These are phyloP conservation scores for Urocynchramus pylzowi DNA, from an alignment of 2,113 vertebrate genomes.

Conservation along the genomic window DNA sequence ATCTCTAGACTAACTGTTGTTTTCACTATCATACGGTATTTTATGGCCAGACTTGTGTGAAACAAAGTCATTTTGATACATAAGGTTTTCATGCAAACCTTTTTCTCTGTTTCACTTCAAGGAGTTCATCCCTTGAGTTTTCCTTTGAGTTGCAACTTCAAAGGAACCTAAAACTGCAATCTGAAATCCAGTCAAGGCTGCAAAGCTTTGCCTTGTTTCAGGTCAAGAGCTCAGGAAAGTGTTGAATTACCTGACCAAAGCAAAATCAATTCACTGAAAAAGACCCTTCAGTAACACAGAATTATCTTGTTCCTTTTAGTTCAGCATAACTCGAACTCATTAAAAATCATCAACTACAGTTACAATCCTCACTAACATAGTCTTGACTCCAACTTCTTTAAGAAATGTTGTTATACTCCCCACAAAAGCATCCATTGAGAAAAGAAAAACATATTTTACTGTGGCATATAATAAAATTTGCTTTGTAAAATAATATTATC, in stretches of 20 bases:
- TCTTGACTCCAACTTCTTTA: not conserved
- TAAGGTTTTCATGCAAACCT: not conserved
- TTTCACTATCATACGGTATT: not conserved
- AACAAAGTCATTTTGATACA: not conserved
- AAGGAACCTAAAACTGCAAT: not conserved
- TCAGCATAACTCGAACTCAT: not conserved
- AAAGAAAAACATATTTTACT: not conserved
- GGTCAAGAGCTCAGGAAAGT: not conserved
- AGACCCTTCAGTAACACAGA: not conserved
- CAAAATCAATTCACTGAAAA: not conserved
- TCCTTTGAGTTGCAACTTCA: slow-evolving; percentile 28
- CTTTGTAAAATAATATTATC: not conserved
- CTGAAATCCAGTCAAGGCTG: not conserved
- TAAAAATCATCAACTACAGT: not conserved
- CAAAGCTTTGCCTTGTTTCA: not conserved
- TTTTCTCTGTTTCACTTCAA: not conserved
- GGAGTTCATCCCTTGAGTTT: not conserved
- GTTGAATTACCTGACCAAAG: not conserved
- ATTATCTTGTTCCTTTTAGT: not conserved
- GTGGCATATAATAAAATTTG: not conserved
- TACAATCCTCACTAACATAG: not conserved
- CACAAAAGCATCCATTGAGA: not conserved
- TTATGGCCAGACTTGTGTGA: not conserved
- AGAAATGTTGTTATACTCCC: not conserved
- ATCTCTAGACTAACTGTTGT: not conserved